phyloP scores from a whole-genome alignment of 2,888 invertebrate species.

The Coenonympha arcania region DNA sequence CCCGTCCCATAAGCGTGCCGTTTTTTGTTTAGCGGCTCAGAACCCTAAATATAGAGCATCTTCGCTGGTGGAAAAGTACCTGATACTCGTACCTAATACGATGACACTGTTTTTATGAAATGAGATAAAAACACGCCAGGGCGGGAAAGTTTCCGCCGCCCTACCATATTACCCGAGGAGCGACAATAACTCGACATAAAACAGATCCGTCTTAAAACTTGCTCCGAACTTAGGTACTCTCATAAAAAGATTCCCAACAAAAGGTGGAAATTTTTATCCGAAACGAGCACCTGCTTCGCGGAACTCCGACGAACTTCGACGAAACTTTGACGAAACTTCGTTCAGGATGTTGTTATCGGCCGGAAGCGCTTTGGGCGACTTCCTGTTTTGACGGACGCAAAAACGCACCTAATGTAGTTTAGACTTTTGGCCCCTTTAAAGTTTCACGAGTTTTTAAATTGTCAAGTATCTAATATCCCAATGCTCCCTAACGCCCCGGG shows the following conservation, averaged over 20 bases:
- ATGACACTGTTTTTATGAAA: conserved; percentile 2
- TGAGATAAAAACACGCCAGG: conserved; percentile 5
- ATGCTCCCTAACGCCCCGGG: background rate
- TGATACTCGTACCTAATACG: no score
- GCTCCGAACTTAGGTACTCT: no score
- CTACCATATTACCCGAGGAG: conserved; percentile 21
- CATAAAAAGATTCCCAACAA: conserved; percentile 47
- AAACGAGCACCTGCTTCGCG: conserved; percentile 64
- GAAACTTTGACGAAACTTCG: conserved; percentile 46
- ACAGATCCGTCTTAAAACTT: conserved; percentile 47
- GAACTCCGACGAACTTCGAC: conserved; percentile 34
- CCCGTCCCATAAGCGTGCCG: no score
- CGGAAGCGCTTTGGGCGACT: conserved; percentile 73
- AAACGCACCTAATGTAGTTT: conserved; percentile 40
- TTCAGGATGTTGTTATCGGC: conserved; percentile 73
- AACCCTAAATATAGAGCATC: no score
- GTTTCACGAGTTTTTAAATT: conserved; percentile 15
- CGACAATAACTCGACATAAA: conserved; percentile 30
- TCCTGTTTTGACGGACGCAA: conserved; percentile 69
- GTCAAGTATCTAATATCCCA: conserved; percentile 11
- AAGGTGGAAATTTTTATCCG: conserved; percentile 69
- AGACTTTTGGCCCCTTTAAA: conserved; percentile 21
- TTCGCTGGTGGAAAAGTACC: no score
- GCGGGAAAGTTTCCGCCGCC: conserved; percentile 24
- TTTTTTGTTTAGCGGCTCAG: no score